Evolutionary conservation across 2,797 vertebrate genomes (phyloP), one percentile per base, ranked within the genome.

Genomic region (Huso huso): DNA sequence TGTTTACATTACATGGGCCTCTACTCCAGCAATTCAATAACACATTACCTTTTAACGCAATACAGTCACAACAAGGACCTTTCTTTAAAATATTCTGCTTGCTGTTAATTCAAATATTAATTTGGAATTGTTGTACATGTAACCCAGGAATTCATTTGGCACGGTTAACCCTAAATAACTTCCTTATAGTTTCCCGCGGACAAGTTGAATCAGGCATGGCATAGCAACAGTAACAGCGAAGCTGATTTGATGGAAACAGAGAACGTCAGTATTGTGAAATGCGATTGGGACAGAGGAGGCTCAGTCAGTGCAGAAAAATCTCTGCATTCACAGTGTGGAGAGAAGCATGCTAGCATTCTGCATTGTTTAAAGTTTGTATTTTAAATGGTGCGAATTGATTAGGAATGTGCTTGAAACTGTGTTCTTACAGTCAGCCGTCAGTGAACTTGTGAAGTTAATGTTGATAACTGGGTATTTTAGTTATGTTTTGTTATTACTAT

Each of bases 181-280:
- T 77, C 76, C 73, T 69, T 72, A 13, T 62, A 70, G 68, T 74
- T 88, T 90, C 88, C 88, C 88, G 88, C 88, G 84, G 84, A 81
- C 78, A 83, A 78, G 80, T 90, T 88, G 74, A 90, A 89, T 83
- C 51, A 8, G 3, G 6, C 9, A 7, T 37, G 23, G 23, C 23
- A 37, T 62, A 55, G 71, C 81, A 10, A 70, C 61, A 66, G 12
- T 75, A 74, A 76, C 68, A 88, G 6, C 64, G 7, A 2, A 55
- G 15, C 8, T 77, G 75, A 88, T 89, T 90, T 85, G 88, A 49
- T 18, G 0, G 6, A 6, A 1, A 7, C 0, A 4, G 0, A 0
- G 0, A 8, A 6, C 1, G 50, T 80, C 73, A 88, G 85, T 83
- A 86, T 79, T 48, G 1, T 7, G 1, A 12, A 6, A 7, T 0